Base-by-base conservation (phyloP, 2,888 invertebrate species). In the Phortica okadai region DNA sequence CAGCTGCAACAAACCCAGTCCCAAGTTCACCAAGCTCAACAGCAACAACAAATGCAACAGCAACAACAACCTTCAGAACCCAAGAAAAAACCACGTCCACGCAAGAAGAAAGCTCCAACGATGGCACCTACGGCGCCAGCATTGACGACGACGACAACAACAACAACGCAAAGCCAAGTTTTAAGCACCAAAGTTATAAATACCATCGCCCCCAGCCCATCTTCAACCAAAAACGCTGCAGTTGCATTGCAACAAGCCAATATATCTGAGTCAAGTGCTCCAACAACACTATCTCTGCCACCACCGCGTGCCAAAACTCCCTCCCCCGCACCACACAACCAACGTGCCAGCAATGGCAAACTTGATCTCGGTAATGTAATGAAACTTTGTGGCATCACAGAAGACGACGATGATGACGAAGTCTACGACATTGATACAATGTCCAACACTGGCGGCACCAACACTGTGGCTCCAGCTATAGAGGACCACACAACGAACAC, bases 331-430 rank as follows among this genome's bases (percentile, higher is more conserved):
- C 89, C 89, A 79, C 87, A 88, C 80, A 89, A 84, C 77, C 87
- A 84, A 74, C 84, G 89, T 59, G 83, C 91, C 75, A 90, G 90
- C 83, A 90, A 90, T 74, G 91, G 91, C 14, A 94, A 94, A 87
- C 90, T 95, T 74, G 95, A 95, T 90, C 92, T 95, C 83, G 95
- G 95, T 74, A 95, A 94, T 90, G 94, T 95, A 58, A 95, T 95
- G 94, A 95, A 95, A 90, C 92, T 95, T 78, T 95, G 95, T 72
- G 94, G 95, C 91, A 92, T 92, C 76, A 94, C 94, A 79, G 95
- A 94, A 74, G 95, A 95, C 80, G 95, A 95, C 79, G 95, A 95
- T 81, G 91, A 91, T 66, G 90, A 94, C 66, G 95, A 95, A 78
- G 95, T 95, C 82, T 91, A 89, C 67, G 86, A 88, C 76, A 90